Evolutionary conservation across 2,113 vertebrate genomes (phyloP).

Genomic region (Chionomys nivalis): DNA sequence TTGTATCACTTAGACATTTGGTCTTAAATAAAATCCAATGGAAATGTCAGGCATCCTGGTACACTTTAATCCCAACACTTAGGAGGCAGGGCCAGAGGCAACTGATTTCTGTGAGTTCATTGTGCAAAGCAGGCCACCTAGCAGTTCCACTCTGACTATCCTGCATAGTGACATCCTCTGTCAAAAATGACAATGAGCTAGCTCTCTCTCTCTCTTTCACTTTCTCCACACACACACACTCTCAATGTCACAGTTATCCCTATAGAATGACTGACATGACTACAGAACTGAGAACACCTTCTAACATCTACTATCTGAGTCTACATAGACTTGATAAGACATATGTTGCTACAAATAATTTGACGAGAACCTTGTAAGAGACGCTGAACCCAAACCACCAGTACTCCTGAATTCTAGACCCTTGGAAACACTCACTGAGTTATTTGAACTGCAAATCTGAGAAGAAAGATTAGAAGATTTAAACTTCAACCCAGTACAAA

Average conservation of each 20-base stretch:
- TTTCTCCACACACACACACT: too few relatives aligned
- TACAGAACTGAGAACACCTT: background rate
- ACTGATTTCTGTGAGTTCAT: background rate
- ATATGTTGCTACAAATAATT: background rate
- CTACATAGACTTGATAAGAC: background rate
- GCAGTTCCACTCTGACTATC: too few relatives aligned
- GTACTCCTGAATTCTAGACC: background rate
- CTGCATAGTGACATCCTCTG: background rate
- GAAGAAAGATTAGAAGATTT: background rate
- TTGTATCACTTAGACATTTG: background rate
- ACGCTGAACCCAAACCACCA: background rate
- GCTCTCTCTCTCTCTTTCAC: background rate
- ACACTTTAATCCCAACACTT: background rate
- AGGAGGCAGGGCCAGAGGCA: background rate
- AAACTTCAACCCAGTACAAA: background rate
- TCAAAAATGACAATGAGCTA: background rate
- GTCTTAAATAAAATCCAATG: background rate
- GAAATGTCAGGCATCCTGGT: background rate
- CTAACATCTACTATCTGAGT: background rate
- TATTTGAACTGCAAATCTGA: background rate
- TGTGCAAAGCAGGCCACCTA: background rate
- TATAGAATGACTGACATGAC: background rate
- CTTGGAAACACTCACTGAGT: background rate
- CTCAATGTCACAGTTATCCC: background rate
- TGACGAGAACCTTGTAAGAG: background rate